Base-by-base conservation (phyloP, 30 jellyfish, hydroid and myxozoan species). In the Catostylus mosaicus region DNA sequence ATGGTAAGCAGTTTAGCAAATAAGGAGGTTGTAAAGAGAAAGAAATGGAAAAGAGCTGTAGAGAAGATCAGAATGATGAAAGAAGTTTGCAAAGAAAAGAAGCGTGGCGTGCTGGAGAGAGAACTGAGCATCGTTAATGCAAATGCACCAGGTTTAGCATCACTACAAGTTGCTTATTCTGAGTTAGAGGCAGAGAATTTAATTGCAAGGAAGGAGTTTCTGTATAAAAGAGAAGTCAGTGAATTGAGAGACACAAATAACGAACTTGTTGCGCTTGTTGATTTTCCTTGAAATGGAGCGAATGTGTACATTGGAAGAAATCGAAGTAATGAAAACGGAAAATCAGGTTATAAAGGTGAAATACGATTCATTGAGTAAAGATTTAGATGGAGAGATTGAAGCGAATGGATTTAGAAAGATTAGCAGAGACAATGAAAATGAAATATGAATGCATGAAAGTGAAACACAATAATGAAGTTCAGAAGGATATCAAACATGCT, bases 201-300 rank as follows among this genome's bases (percentile, higher is more conserved):
- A 19, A 59, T 3, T 59, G 9, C 20, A 20, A 20, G 20, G 40
- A 59, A 59, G 1, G 56, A 43, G 8, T 16, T 43, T 16, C 8
- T 6, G 56, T 16, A 6, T 16, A 43, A 43, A 16, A 43, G 56
- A 16, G 18, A n/a, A 7, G 19, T 59, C 4, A 2, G 23, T n/a
- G 71, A 59, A 1, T 3, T 59, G 19, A 27, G 3, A 23, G 38
- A 59, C 9, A 59, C 9, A 59, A 59, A 59, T 59, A 20, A 59
- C 20, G 35, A 59, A 3, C 71, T 59, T 9, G 38, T 3, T n/a
- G 38, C 3, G 18, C 38, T 9, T 4, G 38, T 59, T 5, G 71
- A 59, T 35, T 59, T n/a, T 59, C 38, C 71, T 59, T 59, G 71
- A 59, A 27, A 23, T 59, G 38, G 71, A 59, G 19, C 36, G 38